These are phyloP conservation scores for Thalassophryne amazonica DNA, from an alignment of 2,797 vertebrate genomes.

Conservation along the genomic window DNA sequence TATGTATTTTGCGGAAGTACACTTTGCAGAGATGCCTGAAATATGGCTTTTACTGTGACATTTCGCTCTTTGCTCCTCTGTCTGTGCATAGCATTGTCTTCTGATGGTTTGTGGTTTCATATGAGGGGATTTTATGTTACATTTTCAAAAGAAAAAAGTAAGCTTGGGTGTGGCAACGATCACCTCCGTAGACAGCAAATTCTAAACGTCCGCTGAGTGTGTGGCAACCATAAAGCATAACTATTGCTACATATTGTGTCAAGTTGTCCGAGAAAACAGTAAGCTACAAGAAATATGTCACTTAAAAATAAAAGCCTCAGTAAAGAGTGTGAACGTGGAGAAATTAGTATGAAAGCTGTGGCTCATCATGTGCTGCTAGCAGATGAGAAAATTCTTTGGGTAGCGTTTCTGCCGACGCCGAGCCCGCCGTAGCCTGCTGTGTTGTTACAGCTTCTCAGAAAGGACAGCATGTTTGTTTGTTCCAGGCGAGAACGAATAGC, in stretches of 20 bases:
- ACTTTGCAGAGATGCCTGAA: slow-evolving; percentile 44
- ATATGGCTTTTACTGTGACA: slow-evolving; percentile 61
- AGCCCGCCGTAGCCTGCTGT: slow-evolving; percentile 30
- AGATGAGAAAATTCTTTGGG: slow-evolving; percentile 40
- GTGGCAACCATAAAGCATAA: slow-evolving; percentile 38
- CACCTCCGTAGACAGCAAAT: slow-evolving; percentile 40
- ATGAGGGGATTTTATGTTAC: slow-evolving; percentile 37
- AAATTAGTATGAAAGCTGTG: slow-evolving; percentile 17
- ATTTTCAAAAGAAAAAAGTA: slow-evolving; percentile 31
- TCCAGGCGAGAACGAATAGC: slow-evolving; percentile 51
- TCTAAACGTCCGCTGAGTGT: slow-evolving; percentile 61
- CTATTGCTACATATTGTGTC: slow-evolving; percentile 24
- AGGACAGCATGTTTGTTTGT: slow-evolving; percentile 40
- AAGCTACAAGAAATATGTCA: neutral
- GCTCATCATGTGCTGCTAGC: slow-evolving; percentile 27
- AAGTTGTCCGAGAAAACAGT: slow-evolving; percentile 18
- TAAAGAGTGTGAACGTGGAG: slow-evolving; percentile 12
- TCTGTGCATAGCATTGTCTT: slow-evolving; percentile 25
- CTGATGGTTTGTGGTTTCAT: slow-evolving; percentile 56
- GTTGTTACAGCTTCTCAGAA: slow-evolving; percentile 44
- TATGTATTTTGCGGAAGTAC: slow-evolving; percentile 57
- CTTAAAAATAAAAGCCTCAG: slow-evolving; percentile 24
- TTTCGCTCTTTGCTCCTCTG: slow-evolving; percentile 67
- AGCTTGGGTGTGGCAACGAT: slow-evolving; percentile 71
- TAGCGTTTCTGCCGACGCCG: slow-evolving; percentile 48